Evolutionary conservation across 2,888 invertebrate genomes (phyloP).

Genomic region (Hydraecia micacea): DNA sequence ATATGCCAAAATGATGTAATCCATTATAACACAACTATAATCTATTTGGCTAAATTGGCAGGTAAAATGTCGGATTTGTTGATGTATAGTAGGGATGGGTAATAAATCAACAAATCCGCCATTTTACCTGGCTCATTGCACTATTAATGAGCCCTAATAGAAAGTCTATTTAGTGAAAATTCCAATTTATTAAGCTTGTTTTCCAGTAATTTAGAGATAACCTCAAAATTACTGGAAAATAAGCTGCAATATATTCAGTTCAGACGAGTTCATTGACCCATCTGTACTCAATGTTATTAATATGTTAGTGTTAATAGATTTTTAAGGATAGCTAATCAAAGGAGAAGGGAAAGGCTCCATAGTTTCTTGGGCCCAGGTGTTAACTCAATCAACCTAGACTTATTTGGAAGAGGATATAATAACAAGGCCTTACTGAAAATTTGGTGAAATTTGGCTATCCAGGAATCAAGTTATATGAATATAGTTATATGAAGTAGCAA

Average conservation of each 20-base stretch:
- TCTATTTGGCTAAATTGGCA: neutral
- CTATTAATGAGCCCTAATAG: neutral
- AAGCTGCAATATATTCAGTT: conserved; percentile 13
- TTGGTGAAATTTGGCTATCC: too few relatives aligned
- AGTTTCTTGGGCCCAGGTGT: too few relatives aligned
- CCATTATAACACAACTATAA: conserved; percentile 3
- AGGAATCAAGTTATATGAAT: too few relatives aligned
- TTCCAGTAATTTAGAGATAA: conserved; percentile 13
- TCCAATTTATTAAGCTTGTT: neutral
- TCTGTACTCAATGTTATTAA: conserved; percentile 18
- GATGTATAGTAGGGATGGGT: neutral
- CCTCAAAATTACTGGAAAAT: neutral
- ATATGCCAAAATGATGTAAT: too few relatives aligned
- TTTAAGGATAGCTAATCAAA: conserved; percentile 11
- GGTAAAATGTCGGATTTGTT: conserved; percentile 1
- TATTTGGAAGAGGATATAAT: too few relatives aligned
- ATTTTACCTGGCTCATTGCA: neutral
- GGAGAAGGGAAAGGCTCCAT: too few relatives aligned
- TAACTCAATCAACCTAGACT: too few relatives aligned
- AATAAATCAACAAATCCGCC: neutral
- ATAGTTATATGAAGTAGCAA: too few relatives aligned
- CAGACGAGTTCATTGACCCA: conserved; percentile 24
- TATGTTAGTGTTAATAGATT: conserved; percentile 18
- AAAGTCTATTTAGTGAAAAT: conserved; percentile 3
- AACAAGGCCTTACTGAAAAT: too few relatives aligned